Evolutionary conservation across 2,113 vertebrate species (phyloP).

Genomic region (Rousettus leschenaultii): DNA sequence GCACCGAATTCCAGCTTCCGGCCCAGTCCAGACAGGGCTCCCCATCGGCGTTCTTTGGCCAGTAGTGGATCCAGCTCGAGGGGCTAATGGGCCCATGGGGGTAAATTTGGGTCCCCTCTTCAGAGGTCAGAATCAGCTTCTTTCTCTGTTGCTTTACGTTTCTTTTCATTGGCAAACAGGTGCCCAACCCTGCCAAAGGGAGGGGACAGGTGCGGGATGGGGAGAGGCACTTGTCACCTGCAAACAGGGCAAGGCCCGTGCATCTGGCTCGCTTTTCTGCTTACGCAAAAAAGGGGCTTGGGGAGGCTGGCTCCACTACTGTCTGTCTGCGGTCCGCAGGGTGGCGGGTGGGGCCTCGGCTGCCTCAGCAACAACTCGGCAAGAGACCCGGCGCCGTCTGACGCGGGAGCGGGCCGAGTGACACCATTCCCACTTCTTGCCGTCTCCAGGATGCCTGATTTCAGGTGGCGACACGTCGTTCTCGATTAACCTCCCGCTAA

Average conservation of each 20-base stretch:
- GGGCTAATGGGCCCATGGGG: neutral
- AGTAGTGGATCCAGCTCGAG: constrained; percentile 79
- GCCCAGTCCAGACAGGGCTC: constrained; percentile 69
- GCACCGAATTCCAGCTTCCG: constrained; percentile 62
- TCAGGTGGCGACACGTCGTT: neutral
- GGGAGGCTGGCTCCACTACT: constrained; percentile 69
- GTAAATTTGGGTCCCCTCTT: constrained; percentile 28
- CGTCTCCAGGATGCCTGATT: neutral
- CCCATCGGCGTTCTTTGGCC: constrained; percentile 65
- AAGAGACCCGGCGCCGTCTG: neutral
- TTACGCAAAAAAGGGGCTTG: constrained; percentile 23
- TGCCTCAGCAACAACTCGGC: neutral
- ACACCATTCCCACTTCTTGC: neutral
- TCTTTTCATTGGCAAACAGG: neutral
- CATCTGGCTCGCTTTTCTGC: constrained; percentile 37
- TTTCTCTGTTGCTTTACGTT: neutral
- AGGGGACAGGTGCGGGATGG: neutral
- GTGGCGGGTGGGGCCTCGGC: neutral
- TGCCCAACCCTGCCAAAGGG: neutral
- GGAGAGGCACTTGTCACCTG: neutral
- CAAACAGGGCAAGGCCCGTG: neutral
- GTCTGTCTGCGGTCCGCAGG: neutral
- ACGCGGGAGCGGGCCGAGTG: accelerated
- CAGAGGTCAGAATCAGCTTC: neutral
- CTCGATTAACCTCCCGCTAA: neutral